Base-by-base conservation (phyloP, 2,888 invertebrate genomes). In the Mamestra brassicae region DNA sequence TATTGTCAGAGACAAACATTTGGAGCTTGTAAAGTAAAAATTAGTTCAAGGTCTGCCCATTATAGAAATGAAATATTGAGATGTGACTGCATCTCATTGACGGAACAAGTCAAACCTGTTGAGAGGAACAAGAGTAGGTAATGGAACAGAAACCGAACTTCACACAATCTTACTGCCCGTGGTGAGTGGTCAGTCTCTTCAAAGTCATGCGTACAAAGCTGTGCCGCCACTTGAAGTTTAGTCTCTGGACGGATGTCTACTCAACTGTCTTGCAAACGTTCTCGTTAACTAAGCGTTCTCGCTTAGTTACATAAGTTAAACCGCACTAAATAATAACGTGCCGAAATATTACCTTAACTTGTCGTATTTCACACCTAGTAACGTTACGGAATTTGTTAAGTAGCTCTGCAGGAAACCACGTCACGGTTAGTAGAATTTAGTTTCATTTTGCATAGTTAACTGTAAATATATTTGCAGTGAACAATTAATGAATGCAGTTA, bases 101-200 rank as follows among this genome's bases (percentile, higher is more conserved):
- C 38, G 66, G 66, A 83, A 86, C 86, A 42, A 76, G 74, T 76
- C 8, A 62, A 80, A 86, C 85, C 57, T 74, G 84, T 87, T 83
- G 8, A 13, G 66, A 76, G 62, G 17, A 7, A 61, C 47, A 61
- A 55, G 76, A 76, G 62, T 71, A 61, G 47, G 65, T 71, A 76
- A 60, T 45, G 26, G 5, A 50, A 36, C 55, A 62, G 55, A 77
- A 50, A 52, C 8, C 36, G 11, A 61, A 65, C 42, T 38, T 15
- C 50, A 45, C 3, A 67, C 17, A 57, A 57, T 63, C 17, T 13
- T 36, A 13, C 50, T 13, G 58, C 1, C 15, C 4, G 38, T 10
- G 11, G n/a, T 50, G 52, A 55, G 15, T 55, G 61, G 50, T 57
- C 36, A 61, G 11, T 42, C 15, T 13, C 15, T 11, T n/a, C 26